Evolutionary conservation across 2,888 invertebrate species (phyloP), one percentile per base, ranked within the genome.

Genomic region (Cryptocephalus moraei): DNA sequence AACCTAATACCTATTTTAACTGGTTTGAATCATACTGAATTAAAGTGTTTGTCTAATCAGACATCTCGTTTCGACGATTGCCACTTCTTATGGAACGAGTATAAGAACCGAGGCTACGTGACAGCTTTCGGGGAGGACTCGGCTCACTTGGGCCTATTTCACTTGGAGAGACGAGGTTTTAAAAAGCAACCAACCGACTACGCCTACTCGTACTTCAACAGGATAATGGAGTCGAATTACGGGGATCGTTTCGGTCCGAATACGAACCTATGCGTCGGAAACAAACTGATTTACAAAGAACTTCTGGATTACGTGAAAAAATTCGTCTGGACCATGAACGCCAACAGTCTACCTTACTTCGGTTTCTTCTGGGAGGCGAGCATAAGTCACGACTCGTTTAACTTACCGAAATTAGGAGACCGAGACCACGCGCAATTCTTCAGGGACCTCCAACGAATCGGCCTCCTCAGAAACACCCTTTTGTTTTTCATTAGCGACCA

Each of bases 41-140:
- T 90, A 41, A 72, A 73, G 43, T 91, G 90, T 61, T 79, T 82
- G 75, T 49, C 49, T 1, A 43, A 47, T 31, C 13, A 71, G 0
- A 68, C 70, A 50, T 60, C 68, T 45, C 74, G 75, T 63, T 77
- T 83, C 43, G 88, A 91, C 59, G 74, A 78, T 44, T 83, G 88
- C 59, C 76, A 82, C 1, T 75, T 91, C 47, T 73, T 91, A 33
- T 93, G 92, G 92, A 81, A 81, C 52, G 75, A 78, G 52, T 93
- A 82, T 60, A 77, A 78, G 48, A 67, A 80, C 6, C 69, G 75
- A 8, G 85, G 86, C 33, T 91, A 87, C 65, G 76, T 81, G 0
- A 91, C 91, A 0, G 84, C 82, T 9, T 89, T 86, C 57, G 84
- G 81, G 0, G 91, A 91, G 72, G 91, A 91, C 64, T 79, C 81